These are phyloP conservation scores for Hiodon tergisus DNA, from an alignment of 2,113 vertebrate genomes.

Conservation along the genomic window DNA sequence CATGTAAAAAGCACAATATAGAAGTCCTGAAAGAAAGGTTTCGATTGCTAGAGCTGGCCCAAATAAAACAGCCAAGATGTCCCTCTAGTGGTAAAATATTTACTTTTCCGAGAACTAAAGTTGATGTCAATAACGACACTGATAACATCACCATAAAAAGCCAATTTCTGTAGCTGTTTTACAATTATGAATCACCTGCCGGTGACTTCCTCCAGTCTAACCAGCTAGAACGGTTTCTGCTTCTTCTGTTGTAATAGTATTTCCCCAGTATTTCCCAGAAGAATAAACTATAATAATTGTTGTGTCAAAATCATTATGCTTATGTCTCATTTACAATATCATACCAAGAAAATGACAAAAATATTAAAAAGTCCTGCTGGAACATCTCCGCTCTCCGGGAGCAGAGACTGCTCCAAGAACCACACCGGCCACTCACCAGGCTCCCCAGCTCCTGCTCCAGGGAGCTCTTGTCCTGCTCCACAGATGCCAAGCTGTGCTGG, in stretches of 20 bases:
- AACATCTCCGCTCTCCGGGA: neutral
- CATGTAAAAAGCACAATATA: too few species aligned
- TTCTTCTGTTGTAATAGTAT: too few species aligned
- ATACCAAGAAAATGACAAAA: neutral
- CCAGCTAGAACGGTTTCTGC: too few species aligned
- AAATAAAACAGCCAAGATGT: neutral
- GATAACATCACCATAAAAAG: too few species aligned
- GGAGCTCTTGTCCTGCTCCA: constrained; percentile 70
- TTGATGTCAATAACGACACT: neutral
- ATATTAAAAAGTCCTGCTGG: neutral
- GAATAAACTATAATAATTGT: neutral
- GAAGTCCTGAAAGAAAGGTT: too few species aligned
- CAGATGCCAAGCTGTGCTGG: constrained; percentile 67
- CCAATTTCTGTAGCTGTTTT: too few species aligned
- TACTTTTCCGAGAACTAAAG: neutral
- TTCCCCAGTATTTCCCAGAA: too few species aligned
- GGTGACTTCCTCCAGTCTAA: too few species aligned
- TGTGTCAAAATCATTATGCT: neutral
- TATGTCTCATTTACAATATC: neutral
- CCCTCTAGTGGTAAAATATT: constrained; percentile 17
- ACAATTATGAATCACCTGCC: too few species aligned
- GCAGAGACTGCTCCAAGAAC: neutral
- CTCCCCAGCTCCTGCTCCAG: constrained; percentile 73
- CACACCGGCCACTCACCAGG: constrained; percentile 70
- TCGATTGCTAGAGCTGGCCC: too few species aligned